phyloP scores from a whole-genome alignment of 1,140 invertebrate species.

The Glossosoma conforme region DNA sequence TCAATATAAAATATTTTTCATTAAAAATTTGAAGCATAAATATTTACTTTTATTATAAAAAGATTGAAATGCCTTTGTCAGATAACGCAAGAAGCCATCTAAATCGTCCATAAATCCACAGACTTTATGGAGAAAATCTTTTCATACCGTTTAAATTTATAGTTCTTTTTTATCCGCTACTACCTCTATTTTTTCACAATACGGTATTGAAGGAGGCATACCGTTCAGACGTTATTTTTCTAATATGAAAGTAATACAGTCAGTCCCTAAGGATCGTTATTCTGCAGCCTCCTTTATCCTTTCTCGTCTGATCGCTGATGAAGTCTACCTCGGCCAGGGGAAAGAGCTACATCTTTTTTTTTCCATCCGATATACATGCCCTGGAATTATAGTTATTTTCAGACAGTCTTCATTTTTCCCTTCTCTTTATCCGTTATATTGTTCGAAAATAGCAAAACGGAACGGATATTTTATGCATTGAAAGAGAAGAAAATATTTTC shows the following conservation, averaged over 20 bases:
- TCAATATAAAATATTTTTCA: too few relatives aligned
- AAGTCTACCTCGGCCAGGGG: conserved; percentile 19
- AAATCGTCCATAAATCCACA: conserved; percentile 29
- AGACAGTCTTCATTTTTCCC: background rate
- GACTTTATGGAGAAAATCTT: conserved; percentile 26
- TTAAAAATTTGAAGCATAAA: too few relatives aligned
- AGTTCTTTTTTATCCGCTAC: conserved; percentile 11
- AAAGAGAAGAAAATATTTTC: background rate
- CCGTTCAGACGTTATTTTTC: conserved; percentile 17
- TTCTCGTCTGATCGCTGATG: conserved; percentile 23
- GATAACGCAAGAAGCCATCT: too few relatives aligned
- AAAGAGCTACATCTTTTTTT: conserved; percentile 3
- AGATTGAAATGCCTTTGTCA: too few relatives aligned
- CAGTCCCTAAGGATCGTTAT: conserved; percentile 28
- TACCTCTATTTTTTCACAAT: conserved; percentile 9
- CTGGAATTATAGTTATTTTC: conserved; percentile 2
- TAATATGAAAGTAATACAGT: conserved; percentile 28
- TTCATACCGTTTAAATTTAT: conserved; percentile 29
- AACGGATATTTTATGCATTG: conserved; percentile 7
- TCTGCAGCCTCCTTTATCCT: conserved; percentile 13
- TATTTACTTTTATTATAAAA: too few relatives aligned
- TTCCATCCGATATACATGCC: background rate
- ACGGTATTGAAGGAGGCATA: background rate
- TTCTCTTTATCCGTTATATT: background rate
- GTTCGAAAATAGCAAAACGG: background rate